phyloP scores from a whole-genome alignment of 2,113 vertebrate species.

The Delphinapterus leucas region DNA sequence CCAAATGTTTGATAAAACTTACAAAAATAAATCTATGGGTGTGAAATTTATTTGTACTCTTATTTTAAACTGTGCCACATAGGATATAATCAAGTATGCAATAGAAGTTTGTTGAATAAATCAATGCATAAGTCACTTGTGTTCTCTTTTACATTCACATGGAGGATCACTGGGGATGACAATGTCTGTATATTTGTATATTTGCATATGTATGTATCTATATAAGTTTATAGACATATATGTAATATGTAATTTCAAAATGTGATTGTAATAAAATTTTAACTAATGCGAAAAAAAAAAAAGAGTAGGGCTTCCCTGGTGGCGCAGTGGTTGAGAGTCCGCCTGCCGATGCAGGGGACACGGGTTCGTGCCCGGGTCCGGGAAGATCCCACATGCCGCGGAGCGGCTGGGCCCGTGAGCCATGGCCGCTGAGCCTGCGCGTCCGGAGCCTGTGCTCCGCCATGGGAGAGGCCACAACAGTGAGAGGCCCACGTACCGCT shows the following conservation, averaged over 20 bases:
- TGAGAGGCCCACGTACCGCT: too few species aligned
- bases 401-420: too few species aligned
- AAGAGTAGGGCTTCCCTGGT: too few species aligned
- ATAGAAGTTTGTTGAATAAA: neutral
- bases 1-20: neutral
- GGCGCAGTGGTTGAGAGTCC: too few species aligned
- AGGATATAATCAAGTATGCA: neutral
- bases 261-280: neutral
- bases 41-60: neutral
- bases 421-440: too few species aligned
- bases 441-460: too few species aligned
- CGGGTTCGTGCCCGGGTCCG: too few species aligned
- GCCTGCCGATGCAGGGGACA: too few species aligned
- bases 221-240: neutral
- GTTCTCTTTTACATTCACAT: neutral
- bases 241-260: neutral
- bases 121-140: neutral
- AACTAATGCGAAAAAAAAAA: neutral
- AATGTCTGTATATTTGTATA: neutral
- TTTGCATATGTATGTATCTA: neutral
- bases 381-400: too few species aligned
- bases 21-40: neutral
- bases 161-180: neutral
- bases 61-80: neutral
- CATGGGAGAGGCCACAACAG: too few species aligned